A percentile compares a stretch with the other conserved stretches of the same genome.
phyloP scores from a whole-genome alignment of 2,888 invertebrate species.

The Ormia ochracea region DNA sequence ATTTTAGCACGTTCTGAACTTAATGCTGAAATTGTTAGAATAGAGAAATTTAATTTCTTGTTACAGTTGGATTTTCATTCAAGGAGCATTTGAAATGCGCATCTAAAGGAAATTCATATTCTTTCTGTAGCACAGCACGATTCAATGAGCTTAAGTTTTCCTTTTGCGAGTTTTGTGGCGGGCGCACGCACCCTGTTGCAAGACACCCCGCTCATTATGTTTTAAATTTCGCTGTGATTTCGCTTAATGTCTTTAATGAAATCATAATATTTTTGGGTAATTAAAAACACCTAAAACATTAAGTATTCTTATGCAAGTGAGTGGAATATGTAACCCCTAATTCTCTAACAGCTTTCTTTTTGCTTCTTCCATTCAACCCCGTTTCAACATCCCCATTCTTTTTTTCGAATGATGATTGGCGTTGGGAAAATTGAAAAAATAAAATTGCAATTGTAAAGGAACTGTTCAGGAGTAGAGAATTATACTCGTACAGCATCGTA shows the following conservation, averaged over 20 bases:
- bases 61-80: no score
- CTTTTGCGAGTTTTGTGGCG: background rate
- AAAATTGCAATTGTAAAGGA: constrained; percentile 40
- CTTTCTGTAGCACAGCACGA: background rate
- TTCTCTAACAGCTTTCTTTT: background rate
- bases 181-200: background rate
- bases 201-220: constrained; percentile 55
- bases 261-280: constrained; percentile 61
- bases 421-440: background rate
- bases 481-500: constrained; percentile 5
- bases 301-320: constrained; percentile 20
- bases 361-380: constrained; percentile 26
- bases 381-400: constrained; percentile 17
- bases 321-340: constrained; percentile 39
- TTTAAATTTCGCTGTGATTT: constrained; percentile 48
- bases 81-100: constrained; percentile 2
- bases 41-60: no score
- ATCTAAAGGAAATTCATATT: background rate
- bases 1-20: constrained; percentile 47
- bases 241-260: constrained; percentile 56
- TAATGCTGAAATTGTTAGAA: background rate
- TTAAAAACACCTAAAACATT: constrained; percentile 60
- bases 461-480: constrained; percentile 2
- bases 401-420: constrained; percentile 23
- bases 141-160: constrained; percentile 44